Percentiles rank a stretch among this genome's conserved stretches.
phyloP scores from a whole-genome alignment of 1,140 invertebrate genomes.

The Cheumatopsyche charites region DNA sequence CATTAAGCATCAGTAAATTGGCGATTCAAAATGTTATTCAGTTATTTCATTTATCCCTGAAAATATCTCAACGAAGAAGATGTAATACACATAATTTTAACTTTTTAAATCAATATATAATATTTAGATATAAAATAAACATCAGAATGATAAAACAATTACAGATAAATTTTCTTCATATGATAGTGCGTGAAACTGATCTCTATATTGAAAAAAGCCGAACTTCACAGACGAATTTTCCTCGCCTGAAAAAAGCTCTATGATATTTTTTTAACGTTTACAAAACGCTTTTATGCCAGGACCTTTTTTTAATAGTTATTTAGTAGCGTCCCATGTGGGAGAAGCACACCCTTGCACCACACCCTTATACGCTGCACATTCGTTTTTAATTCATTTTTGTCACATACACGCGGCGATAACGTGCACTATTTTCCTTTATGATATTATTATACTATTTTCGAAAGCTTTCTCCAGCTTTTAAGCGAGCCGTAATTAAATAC shows the following conservation, averaged over 20 bases:
- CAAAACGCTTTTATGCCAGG: background rate
- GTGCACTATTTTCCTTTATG: slow-evolving; percentile 8
- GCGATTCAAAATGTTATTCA: too few relatives aligned
- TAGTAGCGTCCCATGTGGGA: slow-evolving; percentile 3
- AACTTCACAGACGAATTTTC: too few relatives aligned
- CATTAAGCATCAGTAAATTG: too few relatives aligned
- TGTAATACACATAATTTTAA: too few relatives aligned
- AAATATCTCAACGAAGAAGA: too few relatives aligned
- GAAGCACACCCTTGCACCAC: slow-evolving; percentile 14
- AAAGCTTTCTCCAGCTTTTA: slow-evolving; percentile 8
- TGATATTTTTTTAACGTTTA: slow-evolving; percentile 4
- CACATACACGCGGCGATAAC: slow-evolving; percentile 18
- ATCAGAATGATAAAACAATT: too few relatives aligned
- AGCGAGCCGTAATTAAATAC: slow-evolving; percentile 15
- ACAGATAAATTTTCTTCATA: too few relatives aligned
- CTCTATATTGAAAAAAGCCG: too few relatives aligned
- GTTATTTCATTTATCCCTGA: too few relatives aligned
- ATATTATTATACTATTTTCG: slow-evolving; percentile 9
- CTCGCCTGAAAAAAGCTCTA: background rate
- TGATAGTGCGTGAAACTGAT: too few relatives aligned
- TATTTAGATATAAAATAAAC: too few relatives aligned
- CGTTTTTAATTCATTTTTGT: slow-evolving; percentile 21
- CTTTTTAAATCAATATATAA: too few relatives aligned
- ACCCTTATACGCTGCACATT: slow-evolving; percentile 13
- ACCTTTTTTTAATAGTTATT: slow-evolving; percentile 11